Evolutionary conservation across 2,797 vertebrate species (phyloP), one percentile per base, ranked within the genome.

Genomic region (Gorsachius magnificus): DNA sequence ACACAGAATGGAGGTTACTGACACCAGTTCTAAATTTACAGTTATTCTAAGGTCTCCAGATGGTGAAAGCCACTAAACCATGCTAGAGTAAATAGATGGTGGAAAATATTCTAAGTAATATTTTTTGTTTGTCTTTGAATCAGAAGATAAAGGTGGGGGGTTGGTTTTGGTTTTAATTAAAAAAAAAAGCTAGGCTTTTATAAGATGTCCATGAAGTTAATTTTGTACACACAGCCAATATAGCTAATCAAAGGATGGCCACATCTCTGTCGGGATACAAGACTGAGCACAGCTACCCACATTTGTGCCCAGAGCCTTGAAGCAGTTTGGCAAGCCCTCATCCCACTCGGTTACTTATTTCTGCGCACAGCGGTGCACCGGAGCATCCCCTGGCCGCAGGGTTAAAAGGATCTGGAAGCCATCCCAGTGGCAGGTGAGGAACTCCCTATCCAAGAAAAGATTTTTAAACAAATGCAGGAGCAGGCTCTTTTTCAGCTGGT

Each of bases 261-360:
- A 6, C 20, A 7, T 41, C 57, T 29, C 65, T 61, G 22, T 7
- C 5, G 9, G 35, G 57, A 80, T 10, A 36, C 2, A 13, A 9
- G 50, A 10, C 0, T 0, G 25, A 66, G 60, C 16, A 24, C 2
- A 66, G 70, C 36, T 33, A 33, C 50, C 19, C 43, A 6, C 15
- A 5, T 9, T 19, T 17, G 16, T 4, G 25, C 11, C 2, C 48
- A 14, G 28, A 12, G 71, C 54, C 75, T 43, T 18, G 21, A 9
- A 84, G 54, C 26, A 35, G 29, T 54, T 28, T 31, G 26, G 60
- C 38, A 64, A 70, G 38, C 60, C 66, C 36, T 3, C 16, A 50
- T 7, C 13, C 50, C 63, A 41, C 76, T 9, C 0, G 0, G 16
- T 17, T 33, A 5, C 43, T 16, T 2, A 28, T 56, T n/a, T 35